phyloP scores from a whole-genome alignment of 2,888 invertebrate species.

The Callosobruchus maculatus region DNA sequence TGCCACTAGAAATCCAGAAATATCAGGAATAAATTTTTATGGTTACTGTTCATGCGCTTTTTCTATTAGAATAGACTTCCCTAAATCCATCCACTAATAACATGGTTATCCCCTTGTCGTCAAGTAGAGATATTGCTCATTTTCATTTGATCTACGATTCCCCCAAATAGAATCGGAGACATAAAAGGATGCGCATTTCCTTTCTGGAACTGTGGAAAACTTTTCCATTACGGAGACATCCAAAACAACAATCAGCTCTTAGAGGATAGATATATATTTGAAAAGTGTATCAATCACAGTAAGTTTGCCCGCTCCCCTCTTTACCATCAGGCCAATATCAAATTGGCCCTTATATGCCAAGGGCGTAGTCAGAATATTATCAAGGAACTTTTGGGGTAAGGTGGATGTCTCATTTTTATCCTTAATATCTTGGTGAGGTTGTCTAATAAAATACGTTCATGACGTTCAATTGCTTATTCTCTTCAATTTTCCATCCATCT shows the following conservation, averaged over 20 bases:
- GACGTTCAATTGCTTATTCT: too few species aligned
- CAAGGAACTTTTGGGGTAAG: too few species aligned
- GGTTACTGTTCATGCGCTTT: too few species aligned
- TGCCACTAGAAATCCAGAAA: too few species aligned
- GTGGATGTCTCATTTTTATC: too few species aligned
- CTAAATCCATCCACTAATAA: not conserved
- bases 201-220: constrained; percentile 3
- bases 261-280: constrained; percentile 35
- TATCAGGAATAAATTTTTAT: too few species aligned
- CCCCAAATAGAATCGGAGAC: not conserved
- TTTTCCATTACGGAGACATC: constrained; percentile 10
- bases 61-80: too few species aligned
- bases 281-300: constrained; percentile 43
- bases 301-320: constrained; percentile 28
- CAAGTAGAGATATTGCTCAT: not conserved
- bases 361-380: not conserved
- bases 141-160: not conserved
- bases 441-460: too few species aligned
- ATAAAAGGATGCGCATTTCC: not conserved
- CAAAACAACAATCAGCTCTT: constrained; percentile 31
- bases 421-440: too few species aligned
- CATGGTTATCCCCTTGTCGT: not conserved
- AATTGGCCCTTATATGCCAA: constrained; percentile 17
- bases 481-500: too few species aligned
- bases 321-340: constrained; percentile 37